These are phyloP conservation scores for Spizaetus ornatus DNA, from an alignment of 2,113 vertebrate genomes.

Conservation along the genomic window DNA sequence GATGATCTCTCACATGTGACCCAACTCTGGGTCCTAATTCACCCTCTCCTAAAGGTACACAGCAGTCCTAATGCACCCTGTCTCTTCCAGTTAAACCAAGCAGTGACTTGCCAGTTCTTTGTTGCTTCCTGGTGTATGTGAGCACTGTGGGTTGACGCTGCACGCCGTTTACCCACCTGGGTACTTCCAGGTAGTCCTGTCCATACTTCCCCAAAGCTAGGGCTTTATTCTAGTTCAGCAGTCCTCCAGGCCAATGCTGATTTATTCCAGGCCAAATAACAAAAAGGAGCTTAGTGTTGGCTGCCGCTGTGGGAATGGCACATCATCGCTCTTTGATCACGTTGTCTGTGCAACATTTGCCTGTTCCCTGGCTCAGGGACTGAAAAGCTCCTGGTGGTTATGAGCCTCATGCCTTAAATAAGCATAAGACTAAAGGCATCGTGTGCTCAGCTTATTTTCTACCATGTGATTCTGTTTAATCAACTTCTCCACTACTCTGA, in stretches of 20 bases:
- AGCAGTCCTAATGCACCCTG: background rate
- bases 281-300: background rate
- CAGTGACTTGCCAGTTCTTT: background rate
- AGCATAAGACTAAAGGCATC: background rate
- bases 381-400: background rate
- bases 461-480: constrained; percentile 29
- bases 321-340: background rate
- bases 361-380: background rate
- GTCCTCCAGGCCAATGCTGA: background rate
- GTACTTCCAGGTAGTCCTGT: background rate
- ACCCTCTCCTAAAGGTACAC: background rate
- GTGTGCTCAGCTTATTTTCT: constrained; percentile 8
- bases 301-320: background rate
- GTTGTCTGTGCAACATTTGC: background rate
- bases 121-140: accelerated
- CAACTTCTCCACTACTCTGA: background rate
- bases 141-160: background rate
- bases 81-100: background rate
- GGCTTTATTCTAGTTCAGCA: background rate
- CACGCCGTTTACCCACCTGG: accelerated
- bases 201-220: background rate
- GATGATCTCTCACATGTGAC: background rate
- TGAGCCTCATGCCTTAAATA: background rate
- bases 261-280: background rate
- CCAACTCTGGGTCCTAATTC: background rate